phyloP scores from a whole-genome alignment of 2,888 invertebrate genomes.

The Xiphydria camelus region DNA sequence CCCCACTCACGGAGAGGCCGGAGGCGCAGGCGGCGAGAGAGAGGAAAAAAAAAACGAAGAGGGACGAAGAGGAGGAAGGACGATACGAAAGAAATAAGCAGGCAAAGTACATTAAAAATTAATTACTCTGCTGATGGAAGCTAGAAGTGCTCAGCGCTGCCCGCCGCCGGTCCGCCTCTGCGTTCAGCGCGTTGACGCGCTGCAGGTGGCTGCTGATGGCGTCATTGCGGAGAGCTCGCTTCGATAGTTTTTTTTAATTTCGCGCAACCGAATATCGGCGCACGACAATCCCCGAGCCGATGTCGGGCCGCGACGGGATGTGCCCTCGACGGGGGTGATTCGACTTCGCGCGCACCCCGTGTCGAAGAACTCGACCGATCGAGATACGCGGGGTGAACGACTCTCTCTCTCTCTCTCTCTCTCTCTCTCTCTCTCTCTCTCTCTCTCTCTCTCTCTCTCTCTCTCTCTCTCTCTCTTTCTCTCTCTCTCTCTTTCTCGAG shows the following conservation, averaged over 20 bases:
- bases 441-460: slow-evolving; percentile 12
- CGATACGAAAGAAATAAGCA: slow-evolving; percentile 58
- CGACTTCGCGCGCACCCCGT: too few species aligned
- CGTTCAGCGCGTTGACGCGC: too few species aligned
- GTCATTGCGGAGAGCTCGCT: too few species aligned
- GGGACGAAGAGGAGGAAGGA: slow-evolving; percentile 30
- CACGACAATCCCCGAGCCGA: too few species aligned
- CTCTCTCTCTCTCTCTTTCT: background rate
- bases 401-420: slow-evolving; percentile 22
- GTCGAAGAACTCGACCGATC: slow-evolving; percentile 16
- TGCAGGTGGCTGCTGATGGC: too few species aligned
- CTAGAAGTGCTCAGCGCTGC: slow-evolving; percentile 52
- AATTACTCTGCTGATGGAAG: slow-evolving; percentile 58
- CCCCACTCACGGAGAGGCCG: slow-evolving; percentile 29
- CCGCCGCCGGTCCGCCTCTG: too few species aligned
- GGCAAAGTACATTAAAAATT: slow-evolving; percentile 59
- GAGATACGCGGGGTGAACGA: slow-evolving; percentile 18
- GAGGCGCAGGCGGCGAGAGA: slow-evolving; percentile 8
- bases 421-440: slow-evolving; percentile 20
- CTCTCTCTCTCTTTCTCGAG: background rate
- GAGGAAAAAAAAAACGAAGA: slow-evolving; percentile 19
- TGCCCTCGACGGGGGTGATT: too few species aligned
- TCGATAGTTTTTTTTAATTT: too few species aligned
- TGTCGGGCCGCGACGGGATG: too few species aligned
- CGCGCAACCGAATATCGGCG: too few species aligned